Evolutionary conservation across 2,797 vertebrate genomes (phyloP).

Genomic region (Petrocephalus schoutedeni): DNA sequence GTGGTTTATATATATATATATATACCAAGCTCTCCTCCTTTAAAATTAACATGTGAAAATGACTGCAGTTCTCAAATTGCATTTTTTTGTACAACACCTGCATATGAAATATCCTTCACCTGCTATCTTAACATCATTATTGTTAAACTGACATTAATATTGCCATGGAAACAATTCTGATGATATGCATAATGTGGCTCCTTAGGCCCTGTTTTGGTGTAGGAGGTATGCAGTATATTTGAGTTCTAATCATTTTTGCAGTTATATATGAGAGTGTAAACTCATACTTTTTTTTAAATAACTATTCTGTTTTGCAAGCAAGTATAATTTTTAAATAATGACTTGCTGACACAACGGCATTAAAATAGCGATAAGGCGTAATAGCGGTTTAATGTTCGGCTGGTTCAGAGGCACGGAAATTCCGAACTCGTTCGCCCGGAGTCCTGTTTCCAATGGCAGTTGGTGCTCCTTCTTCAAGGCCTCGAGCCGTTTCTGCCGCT

Average conservation of each 20-base stretch:
- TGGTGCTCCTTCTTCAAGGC: background rate
- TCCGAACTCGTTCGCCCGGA: background rate
- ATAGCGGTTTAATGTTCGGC: background rate
- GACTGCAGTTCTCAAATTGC: conserved; percentile 61
- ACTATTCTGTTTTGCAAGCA: background rate
- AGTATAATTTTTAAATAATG: conserved; percentile 7
- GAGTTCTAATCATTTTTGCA: conserved; percentile 21
- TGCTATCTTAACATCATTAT: conserved; percentile 58
- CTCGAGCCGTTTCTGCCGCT: background rate
- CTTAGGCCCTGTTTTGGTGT: conserved; percentile 14
- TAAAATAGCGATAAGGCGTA: background rate
- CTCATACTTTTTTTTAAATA: background rate
- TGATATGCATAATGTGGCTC: conserved; percentile 19
- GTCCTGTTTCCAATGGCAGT: background rate
- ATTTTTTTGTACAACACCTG: conserved; percentile 51
- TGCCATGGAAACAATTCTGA: conserved; percentile 64
- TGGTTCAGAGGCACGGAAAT: background rate
- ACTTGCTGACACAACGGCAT: background rate
- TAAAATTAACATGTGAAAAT: conserved; percentile 59
- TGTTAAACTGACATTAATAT: conserved; percentile 63
- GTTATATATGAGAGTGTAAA: background rate
- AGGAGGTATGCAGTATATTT: conserved; percentile 19
- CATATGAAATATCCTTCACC: conserved; percentile 54
- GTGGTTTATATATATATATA: background rate
- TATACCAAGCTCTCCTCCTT: conserved; percentile 44